A percentile compares a stretch with the other conserved stretches of the same genome.
Conservation (phyloP, 2,797 vertebrate species). For the Triplophysa bombifrons region DNA sequence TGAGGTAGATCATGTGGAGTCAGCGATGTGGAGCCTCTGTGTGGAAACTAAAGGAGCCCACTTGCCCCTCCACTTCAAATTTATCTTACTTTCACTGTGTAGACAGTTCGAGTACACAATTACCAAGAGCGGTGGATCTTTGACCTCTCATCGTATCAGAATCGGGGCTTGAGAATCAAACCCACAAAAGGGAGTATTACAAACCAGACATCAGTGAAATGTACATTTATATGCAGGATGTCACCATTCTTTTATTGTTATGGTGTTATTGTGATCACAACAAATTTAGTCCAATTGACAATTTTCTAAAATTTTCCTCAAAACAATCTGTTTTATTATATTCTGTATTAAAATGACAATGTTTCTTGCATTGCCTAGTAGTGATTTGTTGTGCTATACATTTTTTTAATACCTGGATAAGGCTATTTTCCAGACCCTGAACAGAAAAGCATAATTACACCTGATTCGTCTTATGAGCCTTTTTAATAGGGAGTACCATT, state of each 20-base stretch:
- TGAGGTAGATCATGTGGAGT: conserved; percentile 45
- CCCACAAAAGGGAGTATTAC: neutral
- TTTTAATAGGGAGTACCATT: neutral
- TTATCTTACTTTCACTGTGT: conserved; percentile 37
- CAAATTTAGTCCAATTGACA: neutral
- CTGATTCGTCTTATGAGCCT: neutral
- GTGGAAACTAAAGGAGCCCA: conserved; percentile 50
- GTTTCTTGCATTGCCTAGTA: neutral
- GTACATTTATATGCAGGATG: neutral
- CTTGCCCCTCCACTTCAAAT: conserved; percentile 18
- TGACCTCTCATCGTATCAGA: conserved; percentile 27
- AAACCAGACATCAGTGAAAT: conserved; percentile 26
- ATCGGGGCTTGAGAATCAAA: conserved; percentile 26
- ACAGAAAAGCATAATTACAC: too few species aligned
- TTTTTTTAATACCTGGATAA: neutral
- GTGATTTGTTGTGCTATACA: neutral
- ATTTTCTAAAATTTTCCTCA: neutral
- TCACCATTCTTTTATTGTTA: neutral
- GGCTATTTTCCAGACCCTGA: neutral
- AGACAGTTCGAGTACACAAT: conserved; percentile 28
- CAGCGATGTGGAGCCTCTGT: conserved; percentile 24
- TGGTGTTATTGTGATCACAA: neutral
- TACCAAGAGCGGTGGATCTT: conserved; percentile 26
- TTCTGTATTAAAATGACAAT: neutral
- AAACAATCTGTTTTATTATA: neutral